Conservation (phyloP, 2,113 vertebrate genomes). For the Gyps fulvus region DNA sequence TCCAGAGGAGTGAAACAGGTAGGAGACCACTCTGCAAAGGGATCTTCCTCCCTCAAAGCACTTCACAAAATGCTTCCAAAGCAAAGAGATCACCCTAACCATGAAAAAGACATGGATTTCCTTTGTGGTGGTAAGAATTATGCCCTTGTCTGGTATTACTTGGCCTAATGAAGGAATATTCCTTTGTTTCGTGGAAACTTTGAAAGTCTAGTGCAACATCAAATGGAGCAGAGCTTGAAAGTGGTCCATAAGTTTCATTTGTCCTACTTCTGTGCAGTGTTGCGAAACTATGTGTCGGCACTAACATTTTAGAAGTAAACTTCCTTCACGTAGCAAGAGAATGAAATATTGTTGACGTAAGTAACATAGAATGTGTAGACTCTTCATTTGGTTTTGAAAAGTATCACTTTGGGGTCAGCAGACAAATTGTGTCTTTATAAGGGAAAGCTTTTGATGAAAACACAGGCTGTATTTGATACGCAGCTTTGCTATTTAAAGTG, state of each 20-base stretch:
- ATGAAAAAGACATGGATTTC: not conserved
- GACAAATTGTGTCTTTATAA: not conserved
- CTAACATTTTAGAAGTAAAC: not conserved
- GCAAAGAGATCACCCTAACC: not conserved
- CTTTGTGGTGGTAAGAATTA: not conserved
- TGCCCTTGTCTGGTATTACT: not conserved
- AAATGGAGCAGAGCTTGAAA: not conserved
- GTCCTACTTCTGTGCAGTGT: not conserved
- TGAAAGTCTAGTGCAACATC: not conserved
- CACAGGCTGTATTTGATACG: not conserved
- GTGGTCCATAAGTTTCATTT: not conserved
- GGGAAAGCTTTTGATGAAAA: not conserved
- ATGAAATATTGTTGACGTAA: constrained; percentile 10
- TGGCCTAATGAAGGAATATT: not conserved
- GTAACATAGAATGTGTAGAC: not conserved
- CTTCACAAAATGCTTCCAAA: not conserved
- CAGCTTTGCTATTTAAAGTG: not conserved
- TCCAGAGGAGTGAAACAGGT: not conserved
- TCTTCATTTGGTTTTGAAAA: constrained; percentile 9
- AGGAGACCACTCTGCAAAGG: not conserved
- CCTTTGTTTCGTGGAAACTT: not conserved
- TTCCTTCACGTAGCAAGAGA: not conserved
- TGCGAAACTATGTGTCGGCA: not conserved
- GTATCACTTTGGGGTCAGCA: not conserved
- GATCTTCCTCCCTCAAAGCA: not conserved